Conservation (phyloP, 2,113 vertebrate genomes). For the Anguilla rostrata region DNA sequence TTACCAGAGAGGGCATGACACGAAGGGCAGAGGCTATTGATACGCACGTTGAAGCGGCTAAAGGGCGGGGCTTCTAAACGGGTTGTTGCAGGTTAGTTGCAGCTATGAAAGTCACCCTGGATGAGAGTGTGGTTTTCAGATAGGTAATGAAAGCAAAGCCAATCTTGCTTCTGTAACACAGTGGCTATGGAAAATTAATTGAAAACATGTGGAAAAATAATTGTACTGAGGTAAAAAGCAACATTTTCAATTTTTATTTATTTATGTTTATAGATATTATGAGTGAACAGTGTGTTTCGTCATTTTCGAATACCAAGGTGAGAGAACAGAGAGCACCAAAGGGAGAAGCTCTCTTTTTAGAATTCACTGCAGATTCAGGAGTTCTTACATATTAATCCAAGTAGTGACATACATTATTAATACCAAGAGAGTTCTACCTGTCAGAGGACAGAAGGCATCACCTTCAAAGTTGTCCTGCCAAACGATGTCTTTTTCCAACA, state of each 20-base stretch:
- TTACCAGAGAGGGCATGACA: no score
- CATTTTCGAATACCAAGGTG: not conserved
- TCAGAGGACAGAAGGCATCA: not conserved
- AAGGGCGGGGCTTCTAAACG: no score
- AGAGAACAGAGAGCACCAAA: not conserved
- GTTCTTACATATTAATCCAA: no score
- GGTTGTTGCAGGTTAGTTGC: no score
- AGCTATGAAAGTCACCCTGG: not conserved
- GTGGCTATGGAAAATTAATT: not conserved
- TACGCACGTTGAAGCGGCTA: no score
- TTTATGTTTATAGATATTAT: no score
- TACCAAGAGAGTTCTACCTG: not conserved
- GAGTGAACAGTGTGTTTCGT: not conserved
- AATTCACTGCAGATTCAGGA: not conserved
- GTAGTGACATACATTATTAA: not conserved
- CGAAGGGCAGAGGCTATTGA: no score
- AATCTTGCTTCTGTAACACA: not conserved
- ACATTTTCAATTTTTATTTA: no score
- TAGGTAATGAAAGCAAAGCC: not conserved
- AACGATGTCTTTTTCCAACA: not conserved
- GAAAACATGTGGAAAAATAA: not conserved
- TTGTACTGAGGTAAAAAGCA: no score
- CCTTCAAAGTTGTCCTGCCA: not conserved
- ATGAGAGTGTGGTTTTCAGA: not conserved
- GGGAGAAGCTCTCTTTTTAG: not conserved